A percentile compares a stretch with the other conserved stretches of the same genome.
phyloP scores from a whole-genome alignment of 1,140 invertebrate species.

The Pristionchus pacificus region DNA sequence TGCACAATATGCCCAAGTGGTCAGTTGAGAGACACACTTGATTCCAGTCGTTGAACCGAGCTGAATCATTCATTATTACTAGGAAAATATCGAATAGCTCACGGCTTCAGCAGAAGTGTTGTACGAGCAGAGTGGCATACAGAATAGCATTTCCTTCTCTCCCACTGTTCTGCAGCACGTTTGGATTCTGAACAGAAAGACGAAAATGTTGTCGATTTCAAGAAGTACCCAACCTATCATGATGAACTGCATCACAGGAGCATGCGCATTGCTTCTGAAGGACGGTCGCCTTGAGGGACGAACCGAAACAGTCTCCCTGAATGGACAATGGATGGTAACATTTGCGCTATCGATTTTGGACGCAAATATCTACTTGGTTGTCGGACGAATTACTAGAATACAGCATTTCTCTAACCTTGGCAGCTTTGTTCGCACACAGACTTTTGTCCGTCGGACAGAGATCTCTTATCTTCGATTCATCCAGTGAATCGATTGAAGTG shows the following conservation, averaged over 20 bases:
- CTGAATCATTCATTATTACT: too few relatives aligned
- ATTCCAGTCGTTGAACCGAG: constrained; percentile 45
- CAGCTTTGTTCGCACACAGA: not conserved
- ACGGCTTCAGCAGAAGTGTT: constrained; percentile 52
- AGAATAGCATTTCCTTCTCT: constrained; percentile 52
- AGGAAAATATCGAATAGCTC: constrained; percentile 10
- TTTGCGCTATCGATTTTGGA: too few relatives aligned
- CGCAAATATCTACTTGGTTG: too few relatives aligned
- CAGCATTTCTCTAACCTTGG: not conserved
- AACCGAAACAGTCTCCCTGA: constrained; percentile 48
- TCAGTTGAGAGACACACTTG: constrained; percentile 53
- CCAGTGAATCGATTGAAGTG: too few relatives aligned
- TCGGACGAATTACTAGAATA: too few relatives aligned
- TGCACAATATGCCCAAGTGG: constrained; percentile 55
- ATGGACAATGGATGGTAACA: not conserved
- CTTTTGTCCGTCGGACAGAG: not conserved
- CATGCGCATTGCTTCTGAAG: constrained; percentile 48
- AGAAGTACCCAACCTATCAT: constrained; percentile 35
- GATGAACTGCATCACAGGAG: constrained; percentile 39
- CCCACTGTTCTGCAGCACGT: constrained; percentile 50
- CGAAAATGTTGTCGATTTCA: not conserved
- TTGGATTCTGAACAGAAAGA: constrained; percentile 17
- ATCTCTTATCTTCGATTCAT: too few relatives aligned
- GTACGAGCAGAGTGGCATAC: constrained; percentile 50
- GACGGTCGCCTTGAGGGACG: constrained; percentile 41